phyloP scores from a whole-genome alignment of 2,113 vertebrate genomes.

The Xiphorhynchus elegans region DNA sequence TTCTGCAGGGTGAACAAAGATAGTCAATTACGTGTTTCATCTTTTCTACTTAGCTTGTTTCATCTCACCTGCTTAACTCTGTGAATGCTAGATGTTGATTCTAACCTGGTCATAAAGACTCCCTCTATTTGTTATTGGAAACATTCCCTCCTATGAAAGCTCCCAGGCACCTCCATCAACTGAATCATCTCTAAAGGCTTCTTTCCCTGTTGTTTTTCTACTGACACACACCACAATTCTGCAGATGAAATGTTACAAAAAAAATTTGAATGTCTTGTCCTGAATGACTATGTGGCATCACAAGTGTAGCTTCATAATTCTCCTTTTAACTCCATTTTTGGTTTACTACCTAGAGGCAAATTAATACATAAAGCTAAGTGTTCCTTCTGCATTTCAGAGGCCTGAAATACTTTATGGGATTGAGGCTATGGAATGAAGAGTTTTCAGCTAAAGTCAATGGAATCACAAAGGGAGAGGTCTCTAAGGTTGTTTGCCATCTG shows the following conservation, averaged over 20 bases:
- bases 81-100: not conserved
- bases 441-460: not conserved
- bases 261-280: not conserved
- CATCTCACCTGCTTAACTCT: not conserved
- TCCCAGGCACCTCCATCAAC: not conserved
- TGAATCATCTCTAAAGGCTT: not conserved
- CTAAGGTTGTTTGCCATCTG: not conserved
- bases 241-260: not conserved
- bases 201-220: not conserved
- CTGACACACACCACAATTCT: fast-evolving
- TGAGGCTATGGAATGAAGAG: not conserved
- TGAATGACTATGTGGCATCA: not conserved
- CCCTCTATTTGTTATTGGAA: not conserved
- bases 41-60: not conserved
- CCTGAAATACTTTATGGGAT: not conserved
- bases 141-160: not conserved
- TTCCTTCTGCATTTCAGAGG: not conserved
- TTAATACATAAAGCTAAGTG: fast-evolving
- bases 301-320: not conserved
- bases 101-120: not conserved
- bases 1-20: not conserved
- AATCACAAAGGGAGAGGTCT: not conserved
- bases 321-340: not conserved
- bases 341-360: not conserved
- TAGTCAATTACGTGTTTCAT: not conserved